Evolutionary conservation across 2,888 invertebrate genomes (phyloP).

Genomic region (Rhopalosiphum nymphaeae): DNA sequence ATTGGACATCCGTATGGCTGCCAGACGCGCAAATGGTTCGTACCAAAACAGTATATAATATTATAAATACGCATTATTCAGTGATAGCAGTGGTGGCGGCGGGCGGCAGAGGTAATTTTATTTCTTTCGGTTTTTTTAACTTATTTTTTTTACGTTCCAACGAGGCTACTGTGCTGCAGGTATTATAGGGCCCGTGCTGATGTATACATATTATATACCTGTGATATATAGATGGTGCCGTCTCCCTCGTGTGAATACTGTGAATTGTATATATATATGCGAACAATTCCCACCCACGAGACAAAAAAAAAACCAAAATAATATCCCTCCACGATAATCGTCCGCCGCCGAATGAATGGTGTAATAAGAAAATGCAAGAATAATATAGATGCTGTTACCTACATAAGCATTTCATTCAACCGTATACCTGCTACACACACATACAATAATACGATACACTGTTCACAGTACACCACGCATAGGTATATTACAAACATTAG

Average conservation of each 20-base stretch:
- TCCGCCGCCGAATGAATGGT: not conserved
- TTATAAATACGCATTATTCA: slow-evolving; percentile 11
- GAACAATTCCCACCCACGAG: slow-evolving; percentile 10
- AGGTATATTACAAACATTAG: not conserved
- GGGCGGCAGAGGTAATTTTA: not conserved
- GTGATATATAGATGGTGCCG: not conserved
- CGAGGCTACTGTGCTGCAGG: slow-evolving; percentile 38
- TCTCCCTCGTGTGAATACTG: not conserved
- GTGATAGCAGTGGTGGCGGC: not conserved
- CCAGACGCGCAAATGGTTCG: slow-evolving; percentile 36
- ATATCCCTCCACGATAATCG: not conserved
- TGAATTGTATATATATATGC: not conserved
- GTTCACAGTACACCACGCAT: not conserved
- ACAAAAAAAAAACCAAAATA: not conserved
- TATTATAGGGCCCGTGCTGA: not conserved
- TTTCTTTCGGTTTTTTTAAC: not conserved
- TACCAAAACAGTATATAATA: slow-evolving; percentile 23
- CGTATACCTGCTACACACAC: not conserved
- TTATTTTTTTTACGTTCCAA: slow-evolving; percentile 1
- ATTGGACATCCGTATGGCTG: slow-evolving; percentile 41
- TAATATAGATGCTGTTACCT: not conserved
- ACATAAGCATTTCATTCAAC: not conserved
- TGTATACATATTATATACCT: not conserved
- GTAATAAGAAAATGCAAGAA: no score
- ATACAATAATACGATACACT: not conserved